Base-by-base conservation (phyloP, 2,113 vertebrate species). In the Ptychochromis oligacanthus region DNA sequence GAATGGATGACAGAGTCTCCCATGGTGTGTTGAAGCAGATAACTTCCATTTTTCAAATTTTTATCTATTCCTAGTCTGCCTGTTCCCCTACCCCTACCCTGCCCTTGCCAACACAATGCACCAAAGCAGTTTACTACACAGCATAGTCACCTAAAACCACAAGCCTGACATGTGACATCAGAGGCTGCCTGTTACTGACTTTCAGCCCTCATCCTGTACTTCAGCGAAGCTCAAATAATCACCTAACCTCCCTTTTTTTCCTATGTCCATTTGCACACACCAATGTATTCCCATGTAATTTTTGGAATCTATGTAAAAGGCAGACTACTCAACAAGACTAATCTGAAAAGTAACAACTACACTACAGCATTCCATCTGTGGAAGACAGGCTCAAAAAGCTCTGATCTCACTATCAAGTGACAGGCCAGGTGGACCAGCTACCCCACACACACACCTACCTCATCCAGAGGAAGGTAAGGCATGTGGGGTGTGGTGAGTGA, bases 81-180 rank as follows among this genome's bases (percentile, higher is more conserved):
- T 49, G 65, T 20, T 20, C 24, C 55, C 24, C 49, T 15, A 38
- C 62, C 58, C 65, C 38, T 49, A 17, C 70, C 58, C 43, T 1
- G 80, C 83, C 81, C 18, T 9, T 80, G 40, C 79, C 78, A 49
- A 92, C 90, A 95, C 80, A 14, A 93, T 87, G 84, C 93, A 94
- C 85, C 87, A 93, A 91, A 94, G 84, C 92, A 90, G 77, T 93
- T 93, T 83, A 95, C 92, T 92, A 91, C 92, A 94, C 91, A 87
- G 86, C 92, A 93, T 92, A 83, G 93, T 92, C 93, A 95, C 88
- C 91, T 94, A 88, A 87, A 83, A 94, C 91, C 92, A 94, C 90
- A 77, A 93, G 92, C 93, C 88, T 84, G 82, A 93, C 88, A 94
- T 87, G 86, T 84, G 88, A 92, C 86, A 70, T 82, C 55, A 70